Base-by-base conservation (phyloP, 2,113 vertebrate genomes). In the Daubentonia madagascariensis region DNA sequence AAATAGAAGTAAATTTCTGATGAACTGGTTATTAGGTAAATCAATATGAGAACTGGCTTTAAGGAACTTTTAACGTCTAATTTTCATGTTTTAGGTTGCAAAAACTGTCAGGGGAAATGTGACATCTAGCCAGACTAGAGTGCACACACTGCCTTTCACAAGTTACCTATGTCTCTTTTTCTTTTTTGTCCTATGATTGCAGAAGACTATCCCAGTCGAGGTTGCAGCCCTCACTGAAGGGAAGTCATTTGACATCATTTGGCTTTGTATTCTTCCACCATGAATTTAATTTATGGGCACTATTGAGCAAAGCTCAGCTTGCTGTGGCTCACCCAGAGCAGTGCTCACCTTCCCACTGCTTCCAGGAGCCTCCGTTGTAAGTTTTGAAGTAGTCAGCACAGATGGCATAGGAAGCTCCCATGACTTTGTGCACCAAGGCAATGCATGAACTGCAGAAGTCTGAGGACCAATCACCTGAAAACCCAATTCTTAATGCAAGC, bases 1-100 rank as follows among this genome's bases (percentile, higher is more conserved):
- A 86, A 40, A 40, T 18, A 14, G 80, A 91, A 91, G 3, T 57
- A 48, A 89, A 91, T 84, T 89, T 86, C 75, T 48, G 84, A 54
- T 25, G 48, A 89, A 40, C 63, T 59, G 43, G n/a, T 90, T 81
- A 87, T 28, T 28, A 80, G 50, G 84, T 32, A 83, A 89, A 93
- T 25, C 4, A 1, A 45, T 14, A 8, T 0, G 11, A 88, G 83
- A 61, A n/a, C 52, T 17, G 17, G 75, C 70, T 92, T 54, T 40
- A 72, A 59, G 35, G 32, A 83, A 32, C 30, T 35, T 45, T 35
- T 80, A 7, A 57, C 28, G 45, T 63, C 86, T 54, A 6, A 63
- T n/a, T 94, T 86, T 92, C n/a, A 59, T 50, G 50, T 85, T 45
- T 81, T 30, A 78, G 83, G 57, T 50, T 52, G 50, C 50, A 65